phyloP scores from a whole-genome alignment of 2,113 vertebrate genomes.

The Datnioides undecimradiatus region DNA sequence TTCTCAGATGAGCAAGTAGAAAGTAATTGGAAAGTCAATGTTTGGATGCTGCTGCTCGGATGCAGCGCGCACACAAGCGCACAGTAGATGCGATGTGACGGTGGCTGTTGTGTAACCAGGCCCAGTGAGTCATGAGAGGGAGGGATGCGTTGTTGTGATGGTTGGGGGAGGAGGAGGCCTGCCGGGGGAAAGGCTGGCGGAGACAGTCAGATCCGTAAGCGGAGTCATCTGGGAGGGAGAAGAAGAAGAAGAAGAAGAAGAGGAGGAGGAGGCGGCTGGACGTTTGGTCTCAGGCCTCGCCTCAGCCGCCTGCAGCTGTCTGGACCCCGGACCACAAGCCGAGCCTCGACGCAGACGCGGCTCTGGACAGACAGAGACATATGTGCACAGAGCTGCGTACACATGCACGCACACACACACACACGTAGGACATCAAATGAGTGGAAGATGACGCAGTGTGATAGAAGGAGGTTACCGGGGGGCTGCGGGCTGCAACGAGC shows the following conservation, averaged over 20 bases:
- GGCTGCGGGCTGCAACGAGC: conserved; percentile 46
- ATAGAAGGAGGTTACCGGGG: conserved; percentile 68
- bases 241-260: conserved; percentile 34
- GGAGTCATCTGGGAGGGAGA: conserved; percentile 66
- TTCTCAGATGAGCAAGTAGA: conserved; percentile 35
- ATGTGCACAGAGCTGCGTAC: conserved; percentile 28
- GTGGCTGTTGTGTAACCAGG: conserved; percentile 75
- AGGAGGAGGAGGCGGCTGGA: conserved; percentile 51
- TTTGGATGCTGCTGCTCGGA: conserved; percentile 44
- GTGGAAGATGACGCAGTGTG: conserved; percentile 57
- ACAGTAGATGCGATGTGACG: conserved; percentile 61
- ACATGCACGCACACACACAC: conserved; percentile 28
- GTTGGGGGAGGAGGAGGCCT: conserved; percentile 53
- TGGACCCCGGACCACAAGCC: conserved; percentile 49
- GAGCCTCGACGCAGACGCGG: conserved; percentile 49
- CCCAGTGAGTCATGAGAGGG: conserved; percentile 75
- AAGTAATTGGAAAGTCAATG: conserved; percentile 64
- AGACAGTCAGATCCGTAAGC: conserved; percentile 57
- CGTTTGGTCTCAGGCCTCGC: conserved; percentile 59
- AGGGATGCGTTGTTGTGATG: conserved; percentile 70
- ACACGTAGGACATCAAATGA: conserved; percentile 30
- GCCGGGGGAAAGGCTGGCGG: conserved; percentile 53
- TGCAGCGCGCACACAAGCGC: conserved; percentile 42
- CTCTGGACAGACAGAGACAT: conserved; percentile 38
- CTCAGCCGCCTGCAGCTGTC: conserved; percentile 53